Conservation (phyloP, 1,140 invertebrate species). For the Oryzaephilus surinamensis region DNA sequence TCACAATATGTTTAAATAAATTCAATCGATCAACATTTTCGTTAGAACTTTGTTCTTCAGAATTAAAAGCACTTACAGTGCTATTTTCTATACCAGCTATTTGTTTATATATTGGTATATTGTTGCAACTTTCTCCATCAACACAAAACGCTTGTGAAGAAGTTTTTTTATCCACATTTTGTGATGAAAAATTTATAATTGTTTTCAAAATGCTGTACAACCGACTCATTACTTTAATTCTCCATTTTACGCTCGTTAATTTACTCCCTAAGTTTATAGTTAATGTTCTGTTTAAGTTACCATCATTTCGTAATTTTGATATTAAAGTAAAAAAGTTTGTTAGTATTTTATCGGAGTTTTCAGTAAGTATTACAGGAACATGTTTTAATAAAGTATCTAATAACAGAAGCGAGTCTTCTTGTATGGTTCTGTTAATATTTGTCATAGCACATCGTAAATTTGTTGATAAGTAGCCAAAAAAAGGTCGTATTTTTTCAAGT, state of each 20-base stretch:
- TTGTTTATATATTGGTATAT: background rate
- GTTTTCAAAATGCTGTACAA: conserved; percentile 49
- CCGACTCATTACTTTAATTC: conserved; percentile 57
- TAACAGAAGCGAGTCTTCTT: conserved; percentile 68
- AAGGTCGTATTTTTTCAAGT: conserved; percentile 45
- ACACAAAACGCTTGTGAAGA: background rate
- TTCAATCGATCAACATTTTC: too few species aligned
- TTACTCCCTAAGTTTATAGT: conserved; percentile 53
- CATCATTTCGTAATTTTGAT: conserved; percentile 52
- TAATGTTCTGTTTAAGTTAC: conserved; percentile 49
- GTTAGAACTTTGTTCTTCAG: too few species aligned
- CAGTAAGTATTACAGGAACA: conserved; percentile 48
- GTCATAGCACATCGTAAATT: conserved; percentile 80
- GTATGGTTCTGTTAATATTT: conserved; percentile 65
- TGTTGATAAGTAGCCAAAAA: conserved; percentile 61
- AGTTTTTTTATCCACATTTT: background rate
- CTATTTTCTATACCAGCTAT: too few species aligned
- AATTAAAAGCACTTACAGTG: too few species aligned
- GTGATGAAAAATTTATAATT: conserved; percentile 8
- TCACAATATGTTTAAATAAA: too few species aligned
- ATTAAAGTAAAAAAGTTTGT: conserved; percentile 72
- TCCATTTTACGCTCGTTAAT: conserved; percentile 61
- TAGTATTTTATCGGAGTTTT: conserved; percentile 56
- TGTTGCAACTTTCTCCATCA: background rate
- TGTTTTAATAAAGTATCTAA: conserved; percentile 59